Conservation (phyloP, 2,113 vertebrate species). For the Alaudala cheleensis region DNA sequence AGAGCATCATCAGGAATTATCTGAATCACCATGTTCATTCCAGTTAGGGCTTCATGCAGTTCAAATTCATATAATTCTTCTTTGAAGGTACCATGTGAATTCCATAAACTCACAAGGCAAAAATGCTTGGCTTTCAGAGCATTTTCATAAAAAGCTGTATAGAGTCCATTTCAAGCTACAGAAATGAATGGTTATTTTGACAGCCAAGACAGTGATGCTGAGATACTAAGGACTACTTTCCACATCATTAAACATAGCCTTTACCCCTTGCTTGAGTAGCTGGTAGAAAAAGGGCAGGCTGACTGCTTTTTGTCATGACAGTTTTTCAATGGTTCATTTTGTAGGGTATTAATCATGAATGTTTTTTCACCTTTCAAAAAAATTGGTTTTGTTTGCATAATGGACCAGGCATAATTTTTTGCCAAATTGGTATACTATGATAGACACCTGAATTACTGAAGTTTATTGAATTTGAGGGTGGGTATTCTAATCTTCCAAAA, state of each 20-base stretch:
- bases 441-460: neutral
- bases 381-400: neutral
- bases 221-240: slow-evolving; percentile 37
- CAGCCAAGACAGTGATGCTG: neutral
- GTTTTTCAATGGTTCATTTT: neutral
- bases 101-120: neutral
- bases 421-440: neutral
- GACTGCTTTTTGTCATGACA: neutral
- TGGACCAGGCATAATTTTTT: neutral
- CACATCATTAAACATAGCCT: slow-evolving; percentile 31
- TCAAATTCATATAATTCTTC: slow-evolving; percentile 9
- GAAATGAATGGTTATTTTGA: slow-evolving; percentile 55
- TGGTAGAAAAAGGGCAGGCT: slow-evolving; percentile 3
- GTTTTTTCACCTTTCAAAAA: neutral
- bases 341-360: neutral
- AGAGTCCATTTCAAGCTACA: neutral
- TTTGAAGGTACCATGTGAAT: neutral
- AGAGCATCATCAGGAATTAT: neutral
- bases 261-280: neutral
- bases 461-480: neutral
- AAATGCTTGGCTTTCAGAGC: neutral
- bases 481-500: neutral
- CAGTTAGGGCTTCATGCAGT: neutral
- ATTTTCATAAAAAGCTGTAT: slow-evolving; percentile 1
- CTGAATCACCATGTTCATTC: neutral